A percentile compares a stretch with the other conserved stretches of the same genome.
Evolutionary conservation across 2,888 invertebrate genomes (phyloP).

Genomic region (Cantharis rustica): DNA sequence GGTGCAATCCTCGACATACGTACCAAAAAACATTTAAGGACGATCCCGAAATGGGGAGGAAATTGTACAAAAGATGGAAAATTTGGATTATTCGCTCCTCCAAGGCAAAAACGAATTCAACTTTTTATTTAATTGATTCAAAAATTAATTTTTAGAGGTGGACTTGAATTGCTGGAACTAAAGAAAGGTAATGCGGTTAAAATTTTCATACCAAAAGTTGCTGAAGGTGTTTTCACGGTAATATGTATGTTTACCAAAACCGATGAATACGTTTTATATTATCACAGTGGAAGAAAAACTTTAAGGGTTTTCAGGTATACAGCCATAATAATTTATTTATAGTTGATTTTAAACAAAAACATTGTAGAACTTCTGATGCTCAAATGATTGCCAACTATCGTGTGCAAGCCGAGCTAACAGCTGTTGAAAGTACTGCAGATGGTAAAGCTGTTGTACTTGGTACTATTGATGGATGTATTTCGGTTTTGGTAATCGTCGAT

Average conservation of each 20-base stretch:
- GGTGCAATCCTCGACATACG: slow-evolving; percentile 89
- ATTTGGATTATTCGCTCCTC: slow-evolving; percentile 89
- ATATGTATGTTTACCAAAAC: slow-evolving; percentile 93
- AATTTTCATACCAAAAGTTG: slow-evolving; percentile 90
- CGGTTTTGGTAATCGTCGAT: slow-evolving; percentile 80
- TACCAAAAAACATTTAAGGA: slow-evolving; percentile 83
- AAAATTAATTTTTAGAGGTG: slow-evolving; percentile 68
- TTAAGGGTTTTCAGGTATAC: slow-evolving; percentile 84
- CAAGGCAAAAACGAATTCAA: slow-evolving; percentile 57
- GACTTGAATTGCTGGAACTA: slow-evolving; percentile 89
- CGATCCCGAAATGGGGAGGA: slow-evolving; percentile 92
- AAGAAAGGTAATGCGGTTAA: slow-evolving; percentile 87
- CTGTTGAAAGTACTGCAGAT: slow-evolving; percentile 83
- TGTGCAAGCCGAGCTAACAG: slow-evolving; percentile 86
- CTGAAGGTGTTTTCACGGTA: slow-evolving; percentile 96
- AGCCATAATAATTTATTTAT: neutral
- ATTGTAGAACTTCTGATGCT: slow-evolving; percentile 78
- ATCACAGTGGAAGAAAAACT: slow-evolving; percentile 94
- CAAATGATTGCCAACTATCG: slow-evolving; percentile 91
- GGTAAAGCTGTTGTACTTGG: slow-evolving; percentile 85
- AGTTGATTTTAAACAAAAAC: neutral
- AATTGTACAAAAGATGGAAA: slow-evolving; percentile 85
- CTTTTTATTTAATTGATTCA: neutral
- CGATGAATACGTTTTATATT: slow-evolving; percentile 94
- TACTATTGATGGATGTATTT: slow-evolving; percentile 92